Evolutionary conservation across 2,113 vertebrate species (phyloP).

Genomic region (Erythrolamprus reginae): DNA sequence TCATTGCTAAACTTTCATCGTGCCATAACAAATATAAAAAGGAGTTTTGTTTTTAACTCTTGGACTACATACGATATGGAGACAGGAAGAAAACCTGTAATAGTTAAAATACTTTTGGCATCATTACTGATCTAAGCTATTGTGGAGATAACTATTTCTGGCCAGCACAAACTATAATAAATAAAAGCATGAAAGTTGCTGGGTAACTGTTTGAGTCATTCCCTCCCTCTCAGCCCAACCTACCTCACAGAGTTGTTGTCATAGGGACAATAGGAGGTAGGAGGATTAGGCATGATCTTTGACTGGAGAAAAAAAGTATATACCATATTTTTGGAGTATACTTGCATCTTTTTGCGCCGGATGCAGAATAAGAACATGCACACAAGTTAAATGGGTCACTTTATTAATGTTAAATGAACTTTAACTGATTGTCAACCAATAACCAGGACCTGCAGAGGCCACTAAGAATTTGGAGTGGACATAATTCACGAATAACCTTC

Average conservation of each 20-base stretch:
- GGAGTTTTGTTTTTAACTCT: constrained; percentile 30
- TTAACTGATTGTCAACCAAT: no score
- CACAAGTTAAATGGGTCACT: no score
- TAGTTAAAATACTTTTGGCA: constrained; percentile 1
- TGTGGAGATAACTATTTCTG: background rate
- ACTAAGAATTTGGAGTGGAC: no score
- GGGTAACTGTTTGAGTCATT: background rate
- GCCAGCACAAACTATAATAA: background rate
- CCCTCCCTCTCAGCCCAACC: no score
- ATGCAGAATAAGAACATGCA: no score
- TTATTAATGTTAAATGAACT: no score
- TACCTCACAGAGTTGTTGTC: background rate
- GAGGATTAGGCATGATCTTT: no score
- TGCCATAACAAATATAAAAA: constrained; percentile 36
- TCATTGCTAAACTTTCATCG: constrained; percentile 8
- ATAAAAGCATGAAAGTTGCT: background rate
- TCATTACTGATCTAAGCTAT: background rate
- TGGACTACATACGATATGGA: constrained; percentile 21
- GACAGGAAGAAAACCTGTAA: background rate
- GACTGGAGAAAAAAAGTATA: no score
- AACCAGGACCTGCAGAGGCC: no score
- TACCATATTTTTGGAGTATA: no score
- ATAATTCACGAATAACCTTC: no score
- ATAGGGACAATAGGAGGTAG: background rate
- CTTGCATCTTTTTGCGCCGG: no score